Conservation (phyloP, 1,140 invertebrate species). For the Lasaia peninsularis region DNA sequence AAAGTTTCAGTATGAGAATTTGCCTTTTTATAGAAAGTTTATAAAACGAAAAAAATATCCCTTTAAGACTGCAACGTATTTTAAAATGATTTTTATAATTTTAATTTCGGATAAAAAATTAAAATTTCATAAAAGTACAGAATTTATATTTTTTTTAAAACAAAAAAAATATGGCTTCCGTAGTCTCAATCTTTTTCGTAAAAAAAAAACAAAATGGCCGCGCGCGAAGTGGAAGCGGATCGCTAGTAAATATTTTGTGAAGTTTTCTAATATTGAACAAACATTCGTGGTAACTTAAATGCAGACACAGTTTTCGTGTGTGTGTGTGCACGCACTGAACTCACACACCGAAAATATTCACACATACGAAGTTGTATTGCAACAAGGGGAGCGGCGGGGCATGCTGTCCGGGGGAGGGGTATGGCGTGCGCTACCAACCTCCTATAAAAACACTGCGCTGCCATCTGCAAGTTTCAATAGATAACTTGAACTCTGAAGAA, state of each 20-base stretch:
- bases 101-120: no score
- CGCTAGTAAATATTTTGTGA: neutral
- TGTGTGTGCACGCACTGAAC: constrained; percentile 31
- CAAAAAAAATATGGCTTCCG: no score
- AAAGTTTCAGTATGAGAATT: no score
- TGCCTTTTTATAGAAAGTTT: no score
- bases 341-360: constrained; percentile 45
- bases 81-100: no score
- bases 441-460: constrained; percentile 67
- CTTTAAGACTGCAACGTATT: no score
- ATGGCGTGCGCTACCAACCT: constrained; percentile 48
- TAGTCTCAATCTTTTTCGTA: no score
- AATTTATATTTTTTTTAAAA: no score
- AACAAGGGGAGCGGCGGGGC: constrained; percentile 21
- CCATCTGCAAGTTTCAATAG: constrained; percentile 75
- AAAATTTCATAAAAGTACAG: no score
- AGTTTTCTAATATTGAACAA: constrained; percentile 8
- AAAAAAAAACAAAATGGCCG: no score
- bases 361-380: constrained; percentile 27
- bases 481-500: constrained; percentile 68
- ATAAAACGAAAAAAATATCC: no score
- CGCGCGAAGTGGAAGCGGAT: no score
- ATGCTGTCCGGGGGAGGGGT: constrained; percentile 25
- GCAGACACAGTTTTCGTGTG: constrained; percentile 28
- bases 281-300: constrained; percentile 10